A percentile compares a stretch with the other conserved stretches of the same genome.
Evolutionary conservation across 2,888 invertebrate species (phyloP).

Genomic region (Adineta ricciae): DNA sequence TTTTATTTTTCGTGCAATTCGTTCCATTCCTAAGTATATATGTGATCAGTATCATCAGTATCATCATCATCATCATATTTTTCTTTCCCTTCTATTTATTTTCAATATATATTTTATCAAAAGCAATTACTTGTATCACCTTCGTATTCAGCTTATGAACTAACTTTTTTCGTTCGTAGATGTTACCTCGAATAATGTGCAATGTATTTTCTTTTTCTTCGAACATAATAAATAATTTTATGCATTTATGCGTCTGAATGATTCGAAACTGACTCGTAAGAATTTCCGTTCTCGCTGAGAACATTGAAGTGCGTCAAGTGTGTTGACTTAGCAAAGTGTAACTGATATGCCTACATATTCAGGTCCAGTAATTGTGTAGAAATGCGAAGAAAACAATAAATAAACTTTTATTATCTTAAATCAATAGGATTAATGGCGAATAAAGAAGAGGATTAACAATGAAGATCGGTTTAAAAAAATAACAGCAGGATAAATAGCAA

Average conservation of each 20-base stretch:
- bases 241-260: background rate
- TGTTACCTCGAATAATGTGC: background rate
- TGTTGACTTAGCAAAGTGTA: background rate
- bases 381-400: background rate
- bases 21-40: background rate
- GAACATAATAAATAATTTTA: background rate
- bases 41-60: background rate
- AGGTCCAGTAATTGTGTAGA: background rate
- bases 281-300: too few relatives aligned
- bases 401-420: background rate
- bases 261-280: background rate
- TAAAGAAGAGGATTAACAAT: background rate
- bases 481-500: background rate
- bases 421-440: background rate
- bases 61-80: too few relatives aligned
- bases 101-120: background rate
- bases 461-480: background rate
- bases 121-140: background rate
- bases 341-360: background rate
- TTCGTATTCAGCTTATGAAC: background rate
- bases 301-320: too few relatives aligned
- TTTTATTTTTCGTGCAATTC: background rate
- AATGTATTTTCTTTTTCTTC: background rate
- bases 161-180: background rate
- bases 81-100: background rate